These are phyloP conservation scores for Sternarchorhynchus goeldii DNA, from an alignment of 2,797 vertebrate genomes.

Conservation along the genomic window DNA sequence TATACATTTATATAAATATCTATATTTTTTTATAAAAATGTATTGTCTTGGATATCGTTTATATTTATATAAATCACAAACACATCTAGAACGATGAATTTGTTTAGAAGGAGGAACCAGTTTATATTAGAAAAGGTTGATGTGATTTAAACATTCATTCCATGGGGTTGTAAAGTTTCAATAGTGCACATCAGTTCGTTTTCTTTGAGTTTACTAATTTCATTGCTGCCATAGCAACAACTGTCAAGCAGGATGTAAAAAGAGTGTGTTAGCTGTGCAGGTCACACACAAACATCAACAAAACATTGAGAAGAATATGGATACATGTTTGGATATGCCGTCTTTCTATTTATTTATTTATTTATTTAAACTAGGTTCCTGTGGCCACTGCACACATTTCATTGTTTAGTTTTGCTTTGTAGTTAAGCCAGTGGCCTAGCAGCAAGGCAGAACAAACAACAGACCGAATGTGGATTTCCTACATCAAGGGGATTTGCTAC, in stretches of 20 bases:
- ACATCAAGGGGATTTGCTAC: neutral
- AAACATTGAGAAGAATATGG: neutral
- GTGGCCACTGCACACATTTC: conserved; percentile 2
- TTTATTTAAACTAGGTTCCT: neutral
- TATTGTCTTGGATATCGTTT: no score
- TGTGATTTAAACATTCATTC: no score
- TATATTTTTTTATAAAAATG: no score
- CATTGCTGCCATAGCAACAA: no score
- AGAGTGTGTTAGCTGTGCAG: neutral
- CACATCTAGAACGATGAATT: no score
- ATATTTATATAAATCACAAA: no score
- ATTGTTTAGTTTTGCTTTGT: conserved; percentile 34
- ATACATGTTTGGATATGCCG: conserved; percentile 3
- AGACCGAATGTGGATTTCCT: conserved; percentile 15
- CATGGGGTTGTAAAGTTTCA: no score
- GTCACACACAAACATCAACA: neutral
- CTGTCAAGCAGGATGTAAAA: neutral
- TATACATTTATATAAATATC: no score
- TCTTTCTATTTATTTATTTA: conserved; percentile 8
- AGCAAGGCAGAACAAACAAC: conserved; percentile 1
- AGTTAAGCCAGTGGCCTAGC: conserved; percentile 13
- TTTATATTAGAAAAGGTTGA: no score
- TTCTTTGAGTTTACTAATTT: no score
- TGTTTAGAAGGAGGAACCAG: no score
- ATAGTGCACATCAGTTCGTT: no score